Percentiles rank a stretch among this genome's conserved stretches.
Conservation (phyloP, 2,888 invertebrate genomes). For the Eupeodes latifasciatus region DNA sequence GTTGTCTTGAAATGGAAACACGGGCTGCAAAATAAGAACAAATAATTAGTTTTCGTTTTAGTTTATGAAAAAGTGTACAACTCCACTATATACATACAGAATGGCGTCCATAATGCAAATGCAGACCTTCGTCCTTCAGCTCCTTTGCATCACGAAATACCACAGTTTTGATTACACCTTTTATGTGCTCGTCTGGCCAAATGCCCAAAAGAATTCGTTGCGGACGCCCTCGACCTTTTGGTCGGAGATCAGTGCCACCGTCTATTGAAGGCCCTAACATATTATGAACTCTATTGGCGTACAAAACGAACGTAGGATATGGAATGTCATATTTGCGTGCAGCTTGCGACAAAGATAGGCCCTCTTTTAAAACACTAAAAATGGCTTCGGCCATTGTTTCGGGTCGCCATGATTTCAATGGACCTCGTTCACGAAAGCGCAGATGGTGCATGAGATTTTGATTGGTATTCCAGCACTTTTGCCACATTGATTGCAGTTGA, state of each 20-base stretch:
- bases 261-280: constrained; percentile 97
- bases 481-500: constrained; percentile 97
- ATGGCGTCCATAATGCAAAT: constrained; percentile 86
- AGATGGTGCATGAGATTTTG: constrained; percentile 95
- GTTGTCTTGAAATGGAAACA: constrained; percentile 87
- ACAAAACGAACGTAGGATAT: constrained; percentile 96
- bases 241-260: constrained; percentile 95
- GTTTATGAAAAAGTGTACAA: neutral
- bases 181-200: constrained; percentile 97
- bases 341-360: constrained; percentile 94
- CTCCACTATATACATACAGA: constrained; percentile 85
- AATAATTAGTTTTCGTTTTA: constrained; percentile 5
- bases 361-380: constrained; percentile 95
- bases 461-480: constrained; percentile 97
- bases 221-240: constrained; percentile 95
- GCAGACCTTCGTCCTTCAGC: constrained; percentile 88
- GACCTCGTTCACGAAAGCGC: constrained; percentile 95
- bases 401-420: constrained; percentile 96
- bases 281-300: constrained; percentile 96
- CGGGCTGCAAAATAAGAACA: constrained; percentile 82
- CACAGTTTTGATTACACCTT: constrained; percentile 95
- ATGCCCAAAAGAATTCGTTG: constrained; percentile 95
- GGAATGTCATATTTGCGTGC: constrained; percentile 97
- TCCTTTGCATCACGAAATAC: constrained; percentile 95
- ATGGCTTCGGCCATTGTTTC: constrained; percentile 98